These are phyloP conservation scores for Nemurella pictetii DNA, from an alignment of 2,888 invertebrate species.

Conservation along the genomic window DNA sequence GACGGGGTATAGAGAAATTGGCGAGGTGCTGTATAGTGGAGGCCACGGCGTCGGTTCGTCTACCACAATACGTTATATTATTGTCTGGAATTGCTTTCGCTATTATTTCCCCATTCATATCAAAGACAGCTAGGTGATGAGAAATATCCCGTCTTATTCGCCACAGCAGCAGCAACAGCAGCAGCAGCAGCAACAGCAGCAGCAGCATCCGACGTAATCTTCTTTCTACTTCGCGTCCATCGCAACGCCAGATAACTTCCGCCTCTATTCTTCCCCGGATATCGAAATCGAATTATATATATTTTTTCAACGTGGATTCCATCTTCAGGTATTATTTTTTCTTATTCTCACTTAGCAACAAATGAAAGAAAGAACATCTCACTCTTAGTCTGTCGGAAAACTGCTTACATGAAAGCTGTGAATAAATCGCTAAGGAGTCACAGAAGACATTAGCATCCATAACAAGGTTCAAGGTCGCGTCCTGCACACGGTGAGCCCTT, in stretches of 20 bases:
- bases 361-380: background rate
- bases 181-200: too few species aligned
- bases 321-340: background rate
- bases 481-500: too few species aligned
- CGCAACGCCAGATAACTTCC: background rate
- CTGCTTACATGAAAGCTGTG: too few species aligned
- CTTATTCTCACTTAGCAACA: background rate
- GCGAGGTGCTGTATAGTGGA: background rate
- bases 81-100: background rate
- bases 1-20: background rate
- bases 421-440: too few species aligned
- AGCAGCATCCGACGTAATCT: background rate
- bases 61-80: background rate
- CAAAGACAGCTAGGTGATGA: background rate
- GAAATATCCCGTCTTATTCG: background rate
- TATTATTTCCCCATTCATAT: background rate
- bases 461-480: too few species aligned
- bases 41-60: background rate
- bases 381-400: too few species aligned
- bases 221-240: background rate
- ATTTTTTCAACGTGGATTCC: background rate
- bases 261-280: background rate
- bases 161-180: background rate
- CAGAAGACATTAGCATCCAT: too few species aligned
- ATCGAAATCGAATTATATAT: conserved; percentile 11